phyloP scores from a whole-genome alignment of 2,113 vertebrate species.

The Emydocephalus ijimae region DNA sequence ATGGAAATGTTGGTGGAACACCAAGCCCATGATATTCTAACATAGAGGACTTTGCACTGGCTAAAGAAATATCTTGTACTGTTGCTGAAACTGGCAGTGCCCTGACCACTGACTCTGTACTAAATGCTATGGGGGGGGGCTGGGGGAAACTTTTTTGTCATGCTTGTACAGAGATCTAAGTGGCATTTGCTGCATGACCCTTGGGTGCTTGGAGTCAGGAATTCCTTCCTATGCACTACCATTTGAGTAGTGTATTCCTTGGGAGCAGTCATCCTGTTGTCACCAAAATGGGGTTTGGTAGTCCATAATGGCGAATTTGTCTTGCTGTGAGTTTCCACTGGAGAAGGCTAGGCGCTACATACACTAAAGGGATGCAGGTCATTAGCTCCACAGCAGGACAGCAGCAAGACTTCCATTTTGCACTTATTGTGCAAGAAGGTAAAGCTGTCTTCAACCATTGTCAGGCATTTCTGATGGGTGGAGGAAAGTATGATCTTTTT shows the following conservation, averaged over 20 bases:
- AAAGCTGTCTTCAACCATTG: not conserved
- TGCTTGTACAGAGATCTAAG: slow-evolving; percentile 33
- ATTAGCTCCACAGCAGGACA: not conserved
- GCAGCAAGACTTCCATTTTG: slow-evolving; percentile 1
- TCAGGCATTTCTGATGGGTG: not conserved
- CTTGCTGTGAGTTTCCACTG: not conserved
- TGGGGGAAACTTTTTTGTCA: slow-evolving; percentile 30
- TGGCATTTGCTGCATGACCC: slow-evolving; percentile 59
- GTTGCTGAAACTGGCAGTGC: slow-evolving; percentile 35
- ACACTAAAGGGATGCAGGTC: not conserved
- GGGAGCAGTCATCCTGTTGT: slow-evolving; percentile 19
- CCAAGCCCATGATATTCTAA: slow-evolving; percentile 96
- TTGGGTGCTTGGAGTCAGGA: slow-evolving; percentile 55
- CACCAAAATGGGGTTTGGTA: not conserved
- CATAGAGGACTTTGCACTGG: slow-evolving; percentile 63
- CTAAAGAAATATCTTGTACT: slow-evolving; percentile 2
- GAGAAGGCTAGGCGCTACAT: not conserved
- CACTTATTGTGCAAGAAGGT: not conserved
- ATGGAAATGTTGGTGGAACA: slow-evolving; percentile 98
- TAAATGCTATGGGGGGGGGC: slow-evolving; percentile 29
- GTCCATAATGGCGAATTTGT: not conserved
- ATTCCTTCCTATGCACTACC: slow-evolving; percentile 36
- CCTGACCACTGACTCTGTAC: slow-evolving; percentile 55
- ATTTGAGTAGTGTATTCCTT: not conserved
- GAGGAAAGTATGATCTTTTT: slow-evolving; percentile 1